Evolutionary conservation across 2,888 invertebrate species (phyloP), one percentile per base, ranked within the genome.

Genomic region (Biston betularia): DNA sequence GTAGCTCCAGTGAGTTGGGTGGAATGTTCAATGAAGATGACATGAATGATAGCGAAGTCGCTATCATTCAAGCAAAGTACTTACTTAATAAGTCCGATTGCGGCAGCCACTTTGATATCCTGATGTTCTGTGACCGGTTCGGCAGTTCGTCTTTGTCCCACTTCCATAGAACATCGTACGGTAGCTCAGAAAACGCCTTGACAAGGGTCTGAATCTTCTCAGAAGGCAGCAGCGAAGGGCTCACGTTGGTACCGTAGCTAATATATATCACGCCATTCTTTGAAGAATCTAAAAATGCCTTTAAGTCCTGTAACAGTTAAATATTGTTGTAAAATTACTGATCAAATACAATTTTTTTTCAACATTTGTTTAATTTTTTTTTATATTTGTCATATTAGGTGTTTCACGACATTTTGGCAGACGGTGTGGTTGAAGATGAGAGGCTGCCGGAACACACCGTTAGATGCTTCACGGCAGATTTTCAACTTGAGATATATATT

Each of bases 121-220:
- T 87, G 0, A 94, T 87, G 59, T 94, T 94, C 10, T 78, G 56
- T 0, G 91, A 79, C 9, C 78, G 73, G 45, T 78, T 85, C 1
- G 84, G 81, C 50, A 92, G 66, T 12, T 75, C 79, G 33, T 90
- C 89, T 0, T 74, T 78, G 62, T 90, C 88, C 87, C 88, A 93
- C 74, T 92, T 94, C 88, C 89, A 89, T 8, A 94, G 61, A 4
- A 94, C 83, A 52, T 88, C 81, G 55, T 93, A 93, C 2, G 89
- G 88, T 56, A 94, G 70, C 48, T 81, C 74, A 0, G 88, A 86
- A 57, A 94, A 88, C 0, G 83, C 88, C 7, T 79, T 78, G 0
- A 86, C 35, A 0, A 94, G 72, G 0, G 69, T 74, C 59, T 84
- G 73, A 6, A 88, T 78, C 56, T 70, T 84, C 44, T 85, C 78